A percentile compares a stretch with the other conserved stretches of the same genome.
Evolutionary conservation across 2,113 vertebrate genomes (phyloP).

Genomic region (Hippopotamus amphibius): DNA sequence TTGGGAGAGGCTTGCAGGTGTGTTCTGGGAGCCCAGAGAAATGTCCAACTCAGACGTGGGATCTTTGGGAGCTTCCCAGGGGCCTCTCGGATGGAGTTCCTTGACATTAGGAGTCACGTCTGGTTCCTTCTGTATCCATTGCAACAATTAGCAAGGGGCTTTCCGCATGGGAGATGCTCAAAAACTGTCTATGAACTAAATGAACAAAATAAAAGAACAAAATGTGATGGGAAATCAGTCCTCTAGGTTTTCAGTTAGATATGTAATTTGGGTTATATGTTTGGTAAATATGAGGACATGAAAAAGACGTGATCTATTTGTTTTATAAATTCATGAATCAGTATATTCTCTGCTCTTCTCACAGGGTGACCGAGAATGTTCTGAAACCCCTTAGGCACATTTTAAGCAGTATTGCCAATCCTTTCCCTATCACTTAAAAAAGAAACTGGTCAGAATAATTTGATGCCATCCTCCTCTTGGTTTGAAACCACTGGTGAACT

Average conservation of each 20-base stretch:
- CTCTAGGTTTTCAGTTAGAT: background rate
- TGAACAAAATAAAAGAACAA: background rate
- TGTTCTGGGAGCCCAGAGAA: background rate
- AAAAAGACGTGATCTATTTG: background rate
- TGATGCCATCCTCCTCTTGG: background rate
- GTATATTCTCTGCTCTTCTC: background rate
- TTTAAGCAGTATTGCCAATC: background rate
- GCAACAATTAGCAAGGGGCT: background rate
- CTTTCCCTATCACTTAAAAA: background rate
- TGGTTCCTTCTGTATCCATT: background rate
- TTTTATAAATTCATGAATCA: background rate
- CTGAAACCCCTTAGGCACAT: background rate
- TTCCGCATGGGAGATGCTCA: background rate
- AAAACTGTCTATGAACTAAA: no score
- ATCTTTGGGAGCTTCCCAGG: background rate
- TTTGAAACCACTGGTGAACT: rapidly evolving
- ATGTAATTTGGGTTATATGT: background rate
- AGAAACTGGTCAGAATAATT: background rate
- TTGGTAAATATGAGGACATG: background rate
- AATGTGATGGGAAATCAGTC: background rate
- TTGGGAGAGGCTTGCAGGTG: no score
- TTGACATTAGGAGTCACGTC: background rate
- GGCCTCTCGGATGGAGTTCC: background rate
- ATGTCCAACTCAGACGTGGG: background rate
- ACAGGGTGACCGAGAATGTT: background rate